Conservation (phyloP, 2,888 invertebrate genomes). For the Myopa tessellatipennis region DNA sequence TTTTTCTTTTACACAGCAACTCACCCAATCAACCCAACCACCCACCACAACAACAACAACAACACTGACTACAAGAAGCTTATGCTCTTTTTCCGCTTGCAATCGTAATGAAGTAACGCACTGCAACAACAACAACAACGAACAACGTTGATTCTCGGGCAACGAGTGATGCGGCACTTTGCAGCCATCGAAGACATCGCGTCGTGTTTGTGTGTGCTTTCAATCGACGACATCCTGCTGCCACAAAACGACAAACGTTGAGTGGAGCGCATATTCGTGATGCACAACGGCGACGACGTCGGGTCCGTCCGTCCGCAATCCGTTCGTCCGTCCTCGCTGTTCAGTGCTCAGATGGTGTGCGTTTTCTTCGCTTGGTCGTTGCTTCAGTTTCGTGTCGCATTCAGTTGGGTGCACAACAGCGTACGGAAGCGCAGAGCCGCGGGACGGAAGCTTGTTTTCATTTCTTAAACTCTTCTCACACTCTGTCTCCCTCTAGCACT, state of each 20-base stretch:
- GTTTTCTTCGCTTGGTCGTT: constrained; percentile 45
- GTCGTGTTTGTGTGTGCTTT: background rate
- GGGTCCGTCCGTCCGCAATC: constrained; percentile 28
- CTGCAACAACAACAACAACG: background rate
- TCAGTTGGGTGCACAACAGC: constrained; percentile 65
- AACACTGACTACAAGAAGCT: background rate
- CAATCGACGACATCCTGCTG: constrained; percentile 26
- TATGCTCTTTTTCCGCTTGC: constrained; percentile 32
- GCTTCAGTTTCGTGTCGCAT: constrained; percentile 67
- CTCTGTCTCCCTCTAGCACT: background rate
- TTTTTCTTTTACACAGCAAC: background rate
- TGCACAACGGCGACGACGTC: constrained; percentile 27
- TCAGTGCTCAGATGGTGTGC: constrained; percentile 51
- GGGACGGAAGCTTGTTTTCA: constrained; percentile 33
- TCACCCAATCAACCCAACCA: constrained; percentile 9
- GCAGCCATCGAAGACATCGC: constrained; percentile 22
- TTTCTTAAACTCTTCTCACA: constrained; percentile 20
- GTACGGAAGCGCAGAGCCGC: constrained; percentile 20
- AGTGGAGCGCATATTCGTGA: background rate
- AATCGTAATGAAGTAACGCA: background rate
- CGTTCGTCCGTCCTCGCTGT: constrained; percentile 18
- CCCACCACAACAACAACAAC: constrained; percentile 15
- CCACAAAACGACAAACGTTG: constrained; percentile 23
- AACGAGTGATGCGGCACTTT: constrained; percentile 35
- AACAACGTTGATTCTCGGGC: background rate